Evolutionary conservation across 2,113 vertebrate genomes (phyloP).

Genomic region (Alces alces): DNA sequence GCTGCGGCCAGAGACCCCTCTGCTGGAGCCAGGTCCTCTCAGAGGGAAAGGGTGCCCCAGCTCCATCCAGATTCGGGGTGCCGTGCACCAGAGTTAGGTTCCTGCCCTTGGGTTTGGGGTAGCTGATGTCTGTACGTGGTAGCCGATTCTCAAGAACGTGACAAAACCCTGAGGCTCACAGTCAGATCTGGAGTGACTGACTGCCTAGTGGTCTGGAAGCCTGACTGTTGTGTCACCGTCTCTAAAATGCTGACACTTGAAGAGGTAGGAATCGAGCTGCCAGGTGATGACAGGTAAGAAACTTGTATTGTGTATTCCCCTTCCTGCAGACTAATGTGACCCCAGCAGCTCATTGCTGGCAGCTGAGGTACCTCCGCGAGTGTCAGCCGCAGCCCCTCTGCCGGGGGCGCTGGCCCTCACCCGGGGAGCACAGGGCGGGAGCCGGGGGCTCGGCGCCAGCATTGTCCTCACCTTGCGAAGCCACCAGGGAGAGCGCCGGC

Average conservation of each 20-base stretch:
- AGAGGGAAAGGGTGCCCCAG: background rate
- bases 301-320: background rate
- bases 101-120: background rate
- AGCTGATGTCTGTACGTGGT: background rate
- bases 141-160: background rate
- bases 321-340: background rate
- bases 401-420: conserved; percentile 24
- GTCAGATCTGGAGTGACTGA: background rate
- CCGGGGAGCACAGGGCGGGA: background rate
- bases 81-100: background rate
- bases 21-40: background rate
- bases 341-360: background rate
- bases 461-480: conserved; percentile 78
- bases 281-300: background rate
- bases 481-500: conserved; percentile 76
- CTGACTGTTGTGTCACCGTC: background rate
- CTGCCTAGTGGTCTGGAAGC: background rate
- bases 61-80: background rate
- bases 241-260: background rate
- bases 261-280: background rate
- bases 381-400: conserved; percentile 35
- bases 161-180: background rate
- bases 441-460: conserved; percentile 41
- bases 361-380: background rate
- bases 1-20: background rate